Percentiles rank a stretch among this genome's conserved stretches.
Evolutionary conservation across 2,113 vertebrate genomes (phyloP).

Genomic region (Burhinus bistriatus): DNA sequence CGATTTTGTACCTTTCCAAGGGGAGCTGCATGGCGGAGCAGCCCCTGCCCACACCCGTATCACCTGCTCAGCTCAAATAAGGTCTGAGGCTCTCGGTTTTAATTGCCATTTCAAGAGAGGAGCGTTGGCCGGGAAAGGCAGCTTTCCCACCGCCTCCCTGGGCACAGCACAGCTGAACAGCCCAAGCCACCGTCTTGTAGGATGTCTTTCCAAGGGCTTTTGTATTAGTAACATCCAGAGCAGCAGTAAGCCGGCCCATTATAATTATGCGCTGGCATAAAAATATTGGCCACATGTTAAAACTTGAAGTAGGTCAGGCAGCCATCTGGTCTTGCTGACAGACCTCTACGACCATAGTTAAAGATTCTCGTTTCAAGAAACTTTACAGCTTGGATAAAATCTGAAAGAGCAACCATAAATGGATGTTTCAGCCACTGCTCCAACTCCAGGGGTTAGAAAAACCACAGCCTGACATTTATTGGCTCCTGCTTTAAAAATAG

Average conservation of each 20-base stretch:
- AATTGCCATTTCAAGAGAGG: neutral
- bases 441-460: neutral
- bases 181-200: neutral
- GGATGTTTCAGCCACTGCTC: neutral
- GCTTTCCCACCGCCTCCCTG: neutral
- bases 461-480: neutral
- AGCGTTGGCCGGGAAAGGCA: neutral
- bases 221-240: neutral
- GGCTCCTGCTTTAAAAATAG: neutral
- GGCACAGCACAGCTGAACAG: neutral
- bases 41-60: too few relatives aligned
- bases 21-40: too few relatives aligned
- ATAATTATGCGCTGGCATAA: neutral
- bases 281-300: neutral
- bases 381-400: neutral
- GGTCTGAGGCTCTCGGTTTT: too few relatives aligned
- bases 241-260: neutral
- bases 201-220: neutral
- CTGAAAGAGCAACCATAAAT: neutral
- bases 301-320: constrained; percentile 22
- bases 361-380: neutral
- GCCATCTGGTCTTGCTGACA: constrained; percentile 27
- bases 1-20: too few relatives aligned
- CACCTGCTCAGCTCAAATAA: too few relatives aligned
- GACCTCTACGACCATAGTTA: rapidly evolving